These are phyloP conservation scores for Meghimatium bilineatum DNA, from an alignment of 2,888 invertebrate genomes.

Conservation along the genomic window DNA sequence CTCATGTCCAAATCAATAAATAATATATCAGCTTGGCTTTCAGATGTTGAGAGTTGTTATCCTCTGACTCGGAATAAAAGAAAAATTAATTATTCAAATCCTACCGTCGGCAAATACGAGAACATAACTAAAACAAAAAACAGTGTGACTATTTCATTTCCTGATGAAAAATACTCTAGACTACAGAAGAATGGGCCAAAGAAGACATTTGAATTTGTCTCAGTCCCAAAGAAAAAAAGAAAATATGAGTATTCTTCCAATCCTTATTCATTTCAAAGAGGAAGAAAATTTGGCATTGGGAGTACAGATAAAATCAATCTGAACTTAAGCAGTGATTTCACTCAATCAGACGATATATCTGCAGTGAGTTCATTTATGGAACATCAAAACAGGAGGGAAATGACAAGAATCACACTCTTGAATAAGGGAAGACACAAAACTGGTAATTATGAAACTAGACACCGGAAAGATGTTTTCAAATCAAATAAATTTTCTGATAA, in stretches of 20 bases:
- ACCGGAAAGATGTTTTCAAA: not conserved
- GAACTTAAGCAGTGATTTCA: not conserved
- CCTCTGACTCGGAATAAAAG: not conserved
- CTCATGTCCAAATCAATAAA: not conserved
- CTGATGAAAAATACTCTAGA: not conserved
- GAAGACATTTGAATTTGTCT: not conserved
- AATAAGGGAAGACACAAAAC: not conserved
- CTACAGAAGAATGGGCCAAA: not conserved
- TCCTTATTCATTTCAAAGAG: not conserved
- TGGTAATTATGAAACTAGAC: not conserved
- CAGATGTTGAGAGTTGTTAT: not conserved
- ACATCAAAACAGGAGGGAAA: not conserved
- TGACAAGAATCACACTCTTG: not conserved
- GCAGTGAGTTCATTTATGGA: not conserved
- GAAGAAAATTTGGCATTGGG: not conserved
- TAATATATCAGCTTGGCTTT: not conserved
- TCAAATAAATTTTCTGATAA: not conserved
- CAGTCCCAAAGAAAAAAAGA: not conserved
- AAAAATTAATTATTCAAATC: not conserved
- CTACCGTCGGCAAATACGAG: not conserved
- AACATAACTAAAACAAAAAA: not conserved
- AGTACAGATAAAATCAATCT: not conserved
- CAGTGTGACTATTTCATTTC: not conserved
- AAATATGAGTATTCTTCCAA: not conserved
- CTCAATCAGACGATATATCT: not conserved